Conservation (phyloP, 2,797 vertebrate species). For the Potorous gilbertii region DNA sequence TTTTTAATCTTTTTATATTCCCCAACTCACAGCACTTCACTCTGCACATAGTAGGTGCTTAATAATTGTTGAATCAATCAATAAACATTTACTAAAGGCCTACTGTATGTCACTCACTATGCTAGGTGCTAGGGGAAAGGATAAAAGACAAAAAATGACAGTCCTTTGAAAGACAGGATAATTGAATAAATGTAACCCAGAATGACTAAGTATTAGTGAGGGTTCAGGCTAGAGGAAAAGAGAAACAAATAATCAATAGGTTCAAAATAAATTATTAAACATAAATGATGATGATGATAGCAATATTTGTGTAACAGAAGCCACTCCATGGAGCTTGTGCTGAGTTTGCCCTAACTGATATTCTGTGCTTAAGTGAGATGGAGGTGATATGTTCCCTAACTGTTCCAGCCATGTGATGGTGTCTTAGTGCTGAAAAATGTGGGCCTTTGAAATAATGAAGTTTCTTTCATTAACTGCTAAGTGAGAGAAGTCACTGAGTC, state of each 20-base stretch:
- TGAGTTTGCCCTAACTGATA: background rate
- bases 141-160: background rate
- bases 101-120: background rate
- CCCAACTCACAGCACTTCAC: background rate
- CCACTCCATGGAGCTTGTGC: background rate
- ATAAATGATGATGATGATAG: background rate
- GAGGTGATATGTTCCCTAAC: background rate
- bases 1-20: background rate
- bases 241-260: background rate
- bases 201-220: background rate
- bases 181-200: background rate
- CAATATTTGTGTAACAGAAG: background rate
- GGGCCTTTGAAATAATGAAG: background rate
- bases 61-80: background rate
- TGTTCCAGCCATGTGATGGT: background rate
- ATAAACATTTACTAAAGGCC: background rate
- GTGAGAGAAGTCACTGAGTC: background rate
- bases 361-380: background rate
- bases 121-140: background rate
- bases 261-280: background rate
- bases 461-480: background rate
- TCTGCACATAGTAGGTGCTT: background rate
- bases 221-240: background rate
- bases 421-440: background rate
- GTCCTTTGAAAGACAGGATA: background rate